These are phyloP conservation scores for Notodonta ziczac DNA, from an alignment of 2,888 invertebrate species.

Conservation along the genomic window DNA sequence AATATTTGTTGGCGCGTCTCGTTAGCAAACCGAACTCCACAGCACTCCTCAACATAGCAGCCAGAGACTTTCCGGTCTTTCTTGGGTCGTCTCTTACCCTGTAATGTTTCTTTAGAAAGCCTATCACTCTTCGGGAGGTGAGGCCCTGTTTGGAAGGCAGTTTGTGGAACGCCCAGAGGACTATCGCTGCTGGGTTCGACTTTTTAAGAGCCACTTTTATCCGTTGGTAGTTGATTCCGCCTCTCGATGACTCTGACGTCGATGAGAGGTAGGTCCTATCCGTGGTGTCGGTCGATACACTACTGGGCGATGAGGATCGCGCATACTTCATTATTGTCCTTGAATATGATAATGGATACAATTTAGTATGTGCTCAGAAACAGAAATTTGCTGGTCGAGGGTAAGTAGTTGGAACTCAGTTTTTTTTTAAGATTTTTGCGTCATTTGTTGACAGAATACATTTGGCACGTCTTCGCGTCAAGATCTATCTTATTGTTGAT, in stretches of 20 bases:
- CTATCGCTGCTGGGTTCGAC: slow-evolving; percentile 60
- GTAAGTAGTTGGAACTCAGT: neutral
- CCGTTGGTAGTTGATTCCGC: slow-evolving; percentile 28
- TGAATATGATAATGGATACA: neutral
- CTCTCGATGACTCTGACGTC: neutral
- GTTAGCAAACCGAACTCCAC: slow-evolving; percentile 62
- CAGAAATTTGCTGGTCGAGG: no score
- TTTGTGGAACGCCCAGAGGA: slow-evolving; percentile 66
- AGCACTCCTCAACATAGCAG: slow-evolving; percentile 55
- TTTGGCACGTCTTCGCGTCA: neutral
- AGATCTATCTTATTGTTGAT: neutral
- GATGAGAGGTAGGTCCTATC: slow-evolving; percentile 10
- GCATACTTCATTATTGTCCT: slow-evolving; percentile 18
- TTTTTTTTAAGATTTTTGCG: slow-evolving; percentile 17
- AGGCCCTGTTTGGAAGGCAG: slow-evolving; percentile 54
- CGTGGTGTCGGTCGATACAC: slow-evolving; percentile 4
- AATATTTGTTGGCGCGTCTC: slow-evolving; percentile 57
- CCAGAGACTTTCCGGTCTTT: slow-evolving; percentile 54
- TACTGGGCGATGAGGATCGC: slow-evolving; percentile 5
- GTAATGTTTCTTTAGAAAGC: slow-evolving; percentile 58
- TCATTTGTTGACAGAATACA: neutral
- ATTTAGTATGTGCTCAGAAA: neutral
- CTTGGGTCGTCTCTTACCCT: slow-evolving; percentile 44
- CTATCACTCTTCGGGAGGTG: slow-evolving; percentile 59
- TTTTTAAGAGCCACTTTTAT: slow-evolving; percentile 49